Percentiles rank a stretch among this genome's conserved stretches.
Evolutionary conservation across 2,113 vertebrate species (phyloP).

Genomic region (Colistium nudipinnis): DNA sequence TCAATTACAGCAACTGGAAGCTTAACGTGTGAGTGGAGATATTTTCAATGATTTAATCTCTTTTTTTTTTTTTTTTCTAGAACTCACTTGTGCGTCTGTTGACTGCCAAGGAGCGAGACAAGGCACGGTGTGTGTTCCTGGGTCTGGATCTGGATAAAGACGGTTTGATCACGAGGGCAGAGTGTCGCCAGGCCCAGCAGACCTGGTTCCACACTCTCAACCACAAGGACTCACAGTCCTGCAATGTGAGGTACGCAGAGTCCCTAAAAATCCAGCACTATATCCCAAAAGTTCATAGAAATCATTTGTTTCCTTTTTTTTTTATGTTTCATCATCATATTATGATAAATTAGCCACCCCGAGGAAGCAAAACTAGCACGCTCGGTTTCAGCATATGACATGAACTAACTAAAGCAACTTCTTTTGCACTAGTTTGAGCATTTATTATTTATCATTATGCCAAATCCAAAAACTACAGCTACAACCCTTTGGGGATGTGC

Average conservation of each 20-base stretch:
- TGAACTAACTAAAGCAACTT: too few relatives aligned
- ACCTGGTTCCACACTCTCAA: slow-evolving; percentile 91
- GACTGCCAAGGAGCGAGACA: slow-evolving; percentile 89
- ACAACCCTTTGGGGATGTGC: background rate
- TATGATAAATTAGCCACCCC: too few relatives aligned
- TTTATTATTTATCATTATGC: slow-evolving; percentile 1
- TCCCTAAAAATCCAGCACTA: too few relatives aligned
- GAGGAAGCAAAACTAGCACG: too few relatives aligned
- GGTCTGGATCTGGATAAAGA: slow-evolving; percentile 84
- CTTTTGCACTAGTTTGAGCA: background rate
- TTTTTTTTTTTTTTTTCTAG: slow-evolving; percentile 68
- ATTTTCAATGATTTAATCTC: slow-evolving; percentile 1
- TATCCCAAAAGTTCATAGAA: too few relatives aligned
- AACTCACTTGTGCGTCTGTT: slow-evolving; percentile 91
- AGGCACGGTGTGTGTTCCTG: slow-evolving; percentile 84
- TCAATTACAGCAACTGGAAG: slow-evolving; percentile 22
- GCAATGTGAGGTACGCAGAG: slow-evolving; percentile 87
- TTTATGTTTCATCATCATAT: background rate
- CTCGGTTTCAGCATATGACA: too few relatives aligned
- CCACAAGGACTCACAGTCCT: slow-evolving; percentile 87
- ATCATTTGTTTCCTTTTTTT: background rate
- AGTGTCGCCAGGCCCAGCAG: slow-evolving; percentile 85
- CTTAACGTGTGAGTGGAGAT: background rate
- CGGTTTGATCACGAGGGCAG: slow-evolving; percentile 79
- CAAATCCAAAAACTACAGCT: background rate